Base-by-base conservation (phyloP, 2,113 vertebrate species). In the Phrynosoma blainvillii region DNA sequence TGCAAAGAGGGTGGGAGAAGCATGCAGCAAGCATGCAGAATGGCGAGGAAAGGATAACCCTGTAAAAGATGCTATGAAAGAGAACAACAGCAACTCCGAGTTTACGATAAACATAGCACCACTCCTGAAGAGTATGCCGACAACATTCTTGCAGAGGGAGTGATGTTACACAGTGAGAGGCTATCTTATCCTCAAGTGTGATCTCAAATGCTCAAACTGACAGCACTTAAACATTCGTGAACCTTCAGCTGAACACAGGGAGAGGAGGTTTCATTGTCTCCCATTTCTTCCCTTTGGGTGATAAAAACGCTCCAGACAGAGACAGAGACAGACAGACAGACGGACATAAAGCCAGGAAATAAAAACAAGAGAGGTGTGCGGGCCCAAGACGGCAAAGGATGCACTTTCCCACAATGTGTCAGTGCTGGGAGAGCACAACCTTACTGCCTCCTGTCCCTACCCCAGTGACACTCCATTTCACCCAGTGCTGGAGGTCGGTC, bases 401-500 rank as follows among this genome's bases (percentile, higher is more conserved):
- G 25, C 0, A n/a, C 86, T 27, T 52, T 0, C 76, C 89, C 91
- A 84, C 92, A 7, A 47, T 91, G 91, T 84, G 91, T 89, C 92
- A 88, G 93, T 90, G 94, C 92, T 0, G 2, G 92, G 91, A 91
- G 92, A 94, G 94, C 94, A 87, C 94, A 94, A 90, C 93, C 91
- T 91, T 42, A 7, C 42, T 27, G 5, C 82, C 56, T 73, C 27
- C 75, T 88, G 75, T 9, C 25, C 0, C 92, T 85, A 11, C 88
- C 92, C 59, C 36, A 1, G 16, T 62, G 93, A 94, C 80, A 0
- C 94, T 94, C 94, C 95, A 92, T 75, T 90, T 90, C 95, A 95
- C 91, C 94, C 94, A 96, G 94, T 93, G 94, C 54, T 93, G 94
- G 94, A 96, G 94, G 77, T 95, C 94, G 87, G 78, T 94, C 94